A percentile compares a stretch with the other conserved stretches of the same genome.
These are phyloP conservation scores for Chlorospingus semifuscus DNA, from an alignment of 2,797 vertebrate species.

Conservation along the genomic window DNA sequence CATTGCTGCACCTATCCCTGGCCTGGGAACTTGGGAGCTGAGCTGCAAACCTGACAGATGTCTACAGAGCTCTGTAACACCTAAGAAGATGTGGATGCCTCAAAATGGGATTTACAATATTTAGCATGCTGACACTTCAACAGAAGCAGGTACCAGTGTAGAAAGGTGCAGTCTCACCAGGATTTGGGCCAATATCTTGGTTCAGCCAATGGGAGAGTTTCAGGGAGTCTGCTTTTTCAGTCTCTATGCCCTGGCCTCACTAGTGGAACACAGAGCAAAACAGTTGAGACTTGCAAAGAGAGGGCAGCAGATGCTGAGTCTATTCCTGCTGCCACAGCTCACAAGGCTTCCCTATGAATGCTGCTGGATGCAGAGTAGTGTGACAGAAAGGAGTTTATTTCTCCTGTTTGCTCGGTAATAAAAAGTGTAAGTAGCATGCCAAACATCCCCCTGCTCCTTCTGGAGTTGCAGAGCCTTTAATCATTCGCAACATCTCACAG, in stretches of 20 bases:
- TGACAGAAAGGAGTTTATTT: background rate
- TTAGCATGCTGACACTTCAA: background rate
- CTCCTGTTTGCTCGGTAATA: constrained; percentile 9
- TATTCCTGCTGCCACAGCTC: background rate
- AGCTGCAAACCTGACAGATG: background rate
- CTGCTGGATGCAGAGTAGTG: background rate
- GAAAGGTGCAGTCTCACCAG: background rate
- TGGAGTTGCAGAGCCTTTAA: background rate
- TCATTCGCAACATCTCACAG: background rate
- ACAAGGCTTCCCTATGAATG: accelerated
- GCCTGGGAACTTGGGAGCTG: background rate
- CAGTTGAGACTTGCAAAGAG: background rate
- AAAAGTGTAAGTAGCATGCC: background rate
- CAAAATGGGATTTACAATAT: background rate
- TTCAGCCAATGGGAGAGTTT: background rate
- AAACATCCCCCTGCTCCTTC: background rate
- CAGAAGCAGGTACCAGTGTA: background rate
- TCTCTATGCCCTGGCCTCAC: accelerated
- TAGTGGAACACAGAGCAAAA: background rate
- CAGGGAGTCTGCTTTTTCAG: background rate
- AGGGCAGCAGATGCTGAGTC: background rate
- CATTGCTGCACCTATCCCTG: background rate
- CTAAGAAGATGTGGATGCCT: background rate
- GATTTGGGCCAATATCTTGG: background rate
- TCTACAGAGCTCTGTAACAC: background rate